Evolutionary conservation across 2,888 invertebrate species (phyloP).

Genomic region (Nezara viridula): DNA sequence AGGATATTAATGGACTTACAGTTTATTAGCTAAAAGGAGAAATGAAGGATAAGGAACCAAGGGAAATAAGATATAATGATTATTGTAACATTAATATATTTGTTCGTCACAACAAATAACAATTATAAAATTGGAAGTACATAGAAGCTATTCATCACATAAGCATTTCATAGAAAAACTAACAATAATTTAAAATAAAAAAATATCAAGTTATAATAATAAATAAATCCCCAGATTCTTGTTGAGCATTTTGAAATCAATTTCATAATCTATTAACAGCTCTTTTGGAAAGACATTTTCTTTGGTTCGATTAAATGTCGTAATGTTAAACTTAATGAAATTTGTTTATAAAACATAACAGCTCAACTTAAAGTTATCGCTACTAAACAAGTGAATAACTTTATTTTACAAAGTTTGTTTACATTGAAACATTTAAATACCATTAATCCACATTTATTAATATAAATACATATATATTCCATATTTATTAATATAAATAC

Average conservation of each 20-base stretch:
- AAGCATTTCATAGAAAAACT: background rate
- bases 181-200: background rate
- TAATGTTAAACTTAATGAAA: background rate
- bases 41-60: too few relatives aligned
- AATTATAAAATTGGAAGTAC: background rate
- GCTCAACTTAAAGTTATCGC: background rate
- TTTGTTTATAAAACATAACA: background rate
- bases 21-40: too few relatives aligned
- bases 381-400: background rate
- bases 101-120: background rate
- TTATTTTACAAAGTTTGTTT: background rate
- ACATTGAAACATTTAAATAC: background rate
- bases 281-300: background rate
- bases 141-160: background rate
- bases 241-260: background rate
- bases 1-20: too few relatives aligned
- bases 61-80: background rate
- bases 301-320: background rate
- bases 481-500: background rate
- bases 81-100: slow-evolving; percentile 4
- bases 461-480: background rate
- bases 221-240: background rate
- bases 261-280: background rate
- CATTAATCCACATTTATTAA: too few relatives aligned
- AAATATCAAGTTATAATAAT: background rate